Percentiles rank a stretch among this genome's conserved stretches.
These are phyloP conservation scores for Melieria crassipennis DNA, from an alignment of 2,888 invertebrate genomes.

Conservation along the genomic window DNA sequence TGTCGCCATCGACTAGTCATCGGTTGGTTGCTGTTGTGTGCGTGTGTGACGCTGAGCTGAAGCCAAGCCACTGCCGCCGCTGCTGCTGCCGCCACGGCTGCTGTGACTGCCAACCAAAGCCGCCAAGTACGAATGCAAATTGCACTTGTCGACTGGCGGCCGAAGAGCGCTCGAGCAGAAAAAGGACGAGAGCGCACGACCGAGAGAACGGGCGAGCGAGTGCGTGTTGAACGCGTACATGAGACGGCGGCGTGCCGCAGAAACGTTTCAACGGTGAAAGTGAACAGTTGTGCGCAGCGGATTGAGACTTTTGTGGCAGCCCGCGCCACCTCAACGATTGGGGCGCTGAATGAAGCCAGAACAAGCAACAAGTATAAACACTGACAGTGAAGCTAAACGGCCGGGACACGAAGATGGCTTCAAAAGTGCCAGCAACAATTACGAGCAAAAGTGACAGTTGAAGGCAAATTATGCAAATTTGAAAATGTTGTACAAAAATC, in stretches of 20 bases:
- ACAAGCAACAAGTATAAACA: too few species aligned
- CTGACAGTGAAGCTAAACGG: too few species aligned
- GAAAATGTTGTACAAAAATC: too few species aligned
- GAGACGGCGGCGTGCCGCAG: conserved; percentile 5
- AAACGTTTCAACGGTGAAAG: conserved; percentile 20
- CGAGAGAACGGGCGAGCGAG: not conserved
- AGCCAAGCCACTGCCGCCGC: not conserved
- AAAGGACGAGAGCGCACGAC: not conserved
- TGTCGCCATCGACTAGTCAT: conserved; percentile 28
- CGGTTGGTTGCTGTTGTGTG: conserved; percentile 22
- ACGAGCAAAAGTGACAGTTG: too few species aligned
- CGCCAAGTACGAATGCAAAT: not conserved
- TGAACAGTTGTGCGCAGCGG: conserved; percentile 18
- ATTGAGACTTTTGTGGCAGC: not conserved
- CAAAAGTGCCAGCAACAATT: too few species aligned
- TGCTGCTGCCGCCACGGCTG: not conserved
- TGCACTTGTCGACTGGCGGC: too few species aligned
- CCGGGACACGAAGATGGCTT: too few species aligned
- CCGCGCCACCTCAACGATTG: too few species aligned
- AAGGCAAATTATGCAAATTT: too few species aligned
- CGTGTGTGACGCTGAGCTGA: conserved; percentile 6
- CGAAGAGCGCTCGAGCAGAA: too few species aligned
- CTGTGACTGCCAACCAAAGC: not conserved
- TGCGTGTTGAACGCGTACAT: not conserved
- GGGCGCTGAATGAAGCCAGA: too few species aligned